phyloP scores from a whole-genome alignment of 2,888 invertebrate genomes.

The Lissocephala sabroskyi region DNA sequence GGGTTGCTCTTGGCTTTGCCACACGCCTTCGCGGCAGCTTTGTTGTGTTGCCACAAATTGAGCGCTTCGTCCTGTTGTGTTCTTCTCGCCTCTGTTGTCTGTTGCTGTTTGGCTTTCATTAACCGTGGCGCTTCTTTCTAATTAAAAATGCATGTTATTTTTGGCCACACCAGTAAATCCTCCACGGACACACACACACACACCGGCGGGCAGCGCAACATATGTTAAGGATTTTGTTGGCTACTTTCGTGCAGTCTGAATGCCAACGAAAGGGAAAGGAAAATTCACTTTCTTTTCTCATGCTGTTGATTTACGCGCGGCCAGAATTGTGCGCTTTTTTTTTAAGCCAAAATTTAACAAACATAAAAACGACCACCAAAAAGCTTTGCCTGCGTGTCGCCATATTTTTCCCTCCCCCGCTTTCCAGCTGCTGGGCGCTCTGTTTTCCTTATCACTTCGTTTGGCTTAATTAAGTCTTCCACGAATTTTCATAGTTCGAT shows the following conservation, averaged over 20 bases:
- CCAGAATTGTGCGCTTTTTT: too few species aligned
- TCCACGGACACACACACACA: too few species aligned
- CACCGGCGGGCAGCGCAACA: conserved; percentile 25
- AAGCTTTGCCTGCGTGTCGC: conserved; percentile 46
- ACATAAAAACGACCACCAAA: conserved; percentile 14
- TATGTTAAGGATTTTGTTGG: conserved; percentile 27
- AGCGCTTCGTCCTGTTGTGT: conserved; percentile 3
- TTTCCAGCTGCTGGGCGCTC: too few species aligned
- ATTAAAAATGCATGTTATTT: neutral
- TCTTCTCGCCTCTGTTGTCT: conserved; percentile 13
- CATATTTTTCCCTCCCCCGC: conserved; percentile 38
- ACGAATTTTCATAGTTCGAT: neutral
- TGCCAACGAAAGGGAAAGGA: conserved; percentile 2
- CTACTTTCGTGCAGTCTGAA: neutral
- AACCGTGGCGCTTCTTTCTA: neutral
- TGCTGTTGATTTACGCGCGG: conserved; percentile 10
- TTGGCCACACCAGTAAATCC: conserved; percentile 17
- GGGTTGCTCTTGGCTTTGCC: too few species aligned
- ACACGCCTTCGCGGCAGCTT: too few species aligned
- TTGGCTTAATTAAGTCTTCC: neutral
- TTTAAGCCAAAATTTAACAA: conserved; percentile 7
- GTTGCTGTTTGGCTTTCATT: neutral
- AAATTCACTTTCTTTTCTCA: conserved; percentile 13
- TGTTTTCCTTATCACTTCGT: neutral
- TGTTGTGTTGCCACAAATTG: neutral